Evolutionary conservation across 2,888 invertebrate genomes (phyloP).

Genomic region (Melanostoma mellinum): DNA sequence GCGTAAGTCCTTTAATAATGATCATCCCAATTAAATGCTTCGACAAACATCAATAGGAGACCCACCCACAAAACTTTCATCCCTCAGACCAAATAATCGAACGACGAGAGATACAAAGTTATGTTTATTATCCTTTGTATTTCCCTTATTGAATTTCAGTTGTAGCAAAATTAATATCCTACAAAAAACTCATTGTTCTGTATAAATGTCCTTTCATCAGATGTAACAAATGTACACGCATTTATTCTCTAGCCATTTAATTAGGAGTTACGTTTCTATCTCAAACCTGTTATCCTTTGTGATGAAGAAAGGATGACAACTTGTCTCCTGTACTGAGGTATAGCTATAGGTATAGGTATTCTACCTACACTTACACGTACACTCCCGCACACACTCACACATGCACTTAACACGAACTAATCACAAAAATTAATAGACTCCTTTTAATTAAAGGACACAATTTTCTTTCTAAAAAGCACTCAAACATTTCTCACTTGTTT

Average conservation of each 20-base stretch:
- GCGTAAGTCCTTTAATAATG: constrained; percentile 41
- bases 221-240: constrained; percentile 18
- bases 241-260: constrained; percentile 38
- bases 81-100: background rate
- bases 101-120: constrained; percentile 8
- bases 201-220: constrained; percentile 57
- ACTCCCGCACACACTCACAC: constrained; percentile 21
- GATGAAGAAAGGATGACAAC: constrained; percentile 4
- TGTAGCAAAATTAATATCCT: constrained; percentile 32
- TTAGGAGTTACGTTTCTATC: constrained; percentile 47
- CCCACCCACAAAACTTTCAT: constrained; percentile 14
- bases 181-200: constrained; percentile 31
- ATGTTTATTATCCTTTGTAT: constrained; percentile 55
- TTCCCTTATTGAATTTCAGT: constrained; percentile 49
- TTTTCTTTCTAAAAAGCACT: constrained; percentile 19
- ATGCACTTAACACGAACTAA: constrained; percentile 34
- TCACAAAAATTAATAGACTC: constrained; percentile 40
- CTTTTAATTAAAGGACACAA: constrained; percentile 33
- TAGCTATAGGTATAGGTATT: constrained; percentile 13
- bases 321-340: constrained; percentile 1
- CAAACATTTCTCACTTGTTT: constrained; percentile 40
- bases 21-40: constrained; percentile 67
- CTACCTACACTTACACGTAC: constrained; percentile 1
- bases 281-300: constrained; percentile 69
- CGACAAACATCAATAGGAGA: constrained; percentile 53